Conservation (phyloP, 2,888 invertebrate genomes). For the Heteropelma amictum region DNA sequence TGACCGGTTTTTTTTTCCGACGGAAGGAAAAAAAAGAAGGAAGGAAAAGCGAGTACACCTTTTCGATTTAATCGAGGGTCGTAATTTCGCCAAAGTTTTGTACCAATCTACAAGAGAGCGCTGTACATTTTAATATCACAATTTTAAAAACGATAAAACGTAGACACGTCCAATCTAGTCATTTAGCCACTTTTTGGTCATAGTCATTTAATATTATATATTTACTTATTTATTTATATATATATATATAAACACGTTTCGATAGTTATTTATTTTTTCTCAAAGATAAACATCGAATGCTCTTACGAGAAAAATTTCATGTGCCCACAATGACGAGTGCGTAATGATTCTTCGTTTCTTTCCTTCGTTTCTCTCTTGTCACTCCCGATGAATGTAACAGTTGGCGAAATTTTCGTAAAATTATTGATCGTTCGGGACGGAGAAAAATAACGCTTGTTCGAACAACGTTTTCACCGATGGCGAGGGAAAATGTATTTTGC, state of each 20-base stretch:
- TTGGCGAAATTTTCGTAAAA: not conserved
- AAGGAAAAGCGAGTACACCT: not conserved
- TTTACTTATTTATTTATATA: not conserved
- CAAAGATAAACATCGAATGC: not conserved
- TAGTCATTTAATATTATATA: not conserved
- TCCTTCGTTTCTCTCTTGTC: too few relatives aligned
- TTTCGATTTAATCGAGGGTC: not conserved
- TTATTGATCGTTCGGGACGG: not conserved
- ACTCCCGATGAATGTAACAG: not conserved
- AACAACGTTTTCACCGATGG: not conserved
- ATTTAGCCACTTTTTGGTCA: not conserved
- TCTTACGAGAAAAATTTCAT: not conserved
- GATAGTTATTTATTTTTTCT: not conserved
- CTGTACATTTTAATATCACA: not conserved
- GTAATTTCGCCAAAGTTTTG: not conserved
- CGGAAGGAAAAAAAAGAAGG: not conserved
- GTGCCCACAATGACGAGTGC: not conserved
- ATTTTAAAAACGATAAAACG: conserved; percentile 15
- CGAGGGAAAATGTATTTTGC: not conserved
- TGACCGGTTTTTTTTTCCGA: not conserved
- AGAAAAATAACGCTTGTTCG: not conserved
- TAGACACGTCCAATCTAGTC: conserved; percentile 38
- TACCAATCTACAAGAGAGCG: not conserved
- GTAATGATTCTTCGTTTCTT: too few relatives aligned
- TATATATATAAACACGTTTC: not conserved